Evolutionary conservation across 2,888 invertebrate genomes (phyloP), one percentile per base, ranked within the genome.

Genomic region (Hipparchia semele): DNA sequence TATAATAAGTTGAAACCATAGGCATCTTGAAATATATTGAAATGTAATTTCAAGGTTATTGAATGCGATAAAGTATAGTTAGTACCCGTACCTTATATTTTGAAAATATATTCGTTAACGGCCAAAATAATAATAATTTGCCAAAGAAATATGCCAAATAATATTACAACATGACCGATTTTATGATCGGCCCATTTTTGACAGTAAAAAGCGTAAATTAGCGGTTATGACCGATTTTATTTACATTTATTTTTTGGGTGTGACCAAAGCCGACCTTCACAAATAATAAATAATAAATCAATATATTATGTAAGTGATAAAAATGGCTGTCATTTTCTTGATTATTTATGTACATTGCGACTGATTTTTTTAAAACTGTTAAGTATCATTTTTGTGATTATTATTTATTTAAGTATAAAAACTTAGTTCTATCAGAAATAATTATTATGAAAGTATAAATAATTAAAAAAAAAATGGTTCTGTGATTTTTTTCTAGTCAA

Each of bases 401-500:
- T 39, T 58, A 13, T 58, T 23, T 58, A 23, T n/a, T 54, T 10
- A 12, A 53, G 10, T 12, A 54, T n/a, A 13, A 23, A 56, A 13
- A 58, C 8, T 58, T 58, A 13, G 3, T 23, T 39, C 2, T 39
- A 39, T 39, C 39, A 39, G 39, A 39, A 39, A 39, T 39, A 39
- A 39, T 23, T 39, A 39, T 39, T 39, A 5, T 39, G 39, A 39
- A 39, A 39, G 39, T 39, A 39, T 39, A 39, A 39, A 4, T 54
- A 12, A 2, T 54, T 54, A 12, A 4, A 54, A 54, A 54, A 54
- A 5, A 54, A 12, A 9, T 33, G 33, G 33, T 60, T 9, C 33
- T 65, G 33, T 53, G 51, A 64, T 65, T 53, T 65, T 23, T 62
- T 65, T 65, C 64, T 65, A 65, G 53, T 53, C 65, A n/a, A 7